These are phyloP conservation scores for Gopherus evgoodei DNA, from an alignment of 2,113 vertebrate species.

Conservation along the genomic window DNA sequence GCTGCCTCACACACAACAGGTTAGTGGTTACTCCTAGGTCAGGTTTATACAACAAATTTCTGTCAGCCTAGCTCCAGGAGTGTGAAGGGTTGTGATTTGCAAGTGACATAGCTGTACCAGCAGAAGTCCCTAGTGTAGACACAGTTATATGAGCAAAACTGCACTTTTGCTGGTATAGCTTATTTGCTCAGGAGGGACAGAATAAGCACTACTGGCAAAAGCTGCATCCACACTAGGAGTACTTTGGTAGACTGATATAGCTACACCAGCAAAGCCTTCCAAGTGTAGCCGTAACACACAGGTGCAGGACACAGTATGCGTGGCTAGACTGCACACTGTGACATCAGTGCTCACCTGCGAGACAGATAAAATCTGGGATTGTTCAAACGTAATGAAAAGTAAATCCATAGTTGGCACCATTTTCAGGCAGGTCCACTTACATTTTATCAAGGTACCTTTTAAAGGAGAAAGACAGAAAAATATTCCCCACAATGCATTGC, in stretches of 20 bases:
- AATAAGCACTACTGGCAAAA: neutral
- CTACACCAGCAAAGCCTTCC: neutral
- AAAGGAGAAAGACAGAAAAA: neutral
- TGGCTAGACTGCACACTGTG: neutral
- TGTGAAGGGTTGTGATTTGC: neutral
- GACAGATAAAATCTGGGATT: neutral
- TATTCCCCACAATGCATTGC: neutral
- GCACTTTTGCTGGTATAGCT: neutral
- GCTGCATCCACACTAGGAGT: neutral
- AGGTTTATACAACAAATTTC: neutral
- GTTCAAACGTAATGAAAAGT: neutral
- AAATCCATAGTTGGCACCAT: neutral
- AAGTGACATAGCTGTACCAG: neutral
- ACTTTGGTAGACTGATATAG: neutral
- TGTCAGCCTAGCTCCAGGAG: neutral
- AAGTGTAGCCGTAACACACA: neutral
- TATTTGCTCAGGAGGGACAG: neutral
- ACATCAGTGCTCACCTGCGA: neutral
- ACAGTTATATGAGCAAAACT: neutral
- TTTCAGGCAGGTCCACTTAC: neutral
- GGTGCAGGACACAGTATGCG: neutral
- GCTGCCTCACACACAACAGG: neutral
- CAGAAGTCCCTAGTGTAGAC: neutral
- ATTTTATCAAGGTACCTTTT: neutral
- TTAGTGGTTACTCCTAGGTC: accelerated